Conservation (phyloP, 1,140 invertebrate species). For the Copidosoma floridanum region DNA sequence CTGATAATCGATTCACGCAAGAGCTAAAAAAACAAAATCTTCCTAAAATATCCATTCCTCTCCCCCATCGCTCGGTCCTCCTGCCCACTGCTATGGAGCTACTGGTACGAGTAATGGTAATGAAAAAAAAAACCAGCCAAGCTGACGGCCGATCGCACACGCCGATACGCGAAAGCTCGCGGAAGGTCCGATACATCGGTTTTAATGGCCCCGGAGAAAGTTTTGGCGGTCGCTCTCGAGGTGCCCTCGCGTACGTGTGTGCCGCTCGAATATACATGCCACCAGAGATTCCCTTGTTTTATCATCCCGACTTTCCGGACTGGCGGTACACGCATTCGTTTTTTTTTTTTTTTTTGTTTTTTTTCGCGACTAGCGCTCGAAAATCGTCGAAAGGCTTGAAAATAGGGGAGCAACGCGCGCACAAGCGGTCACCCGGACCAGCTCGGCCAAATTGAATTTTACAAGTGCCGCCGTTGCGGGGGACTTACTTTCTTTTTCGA, state of each 20-base stretch:
- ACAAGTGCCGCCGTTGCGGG: too few relatives aligned
- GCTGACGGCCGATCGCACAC: neutral
- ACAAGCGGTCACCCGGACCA: too few relatives aligned
- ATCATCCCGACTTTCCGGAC: neutral
- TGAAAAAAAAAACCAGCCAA: neutral
- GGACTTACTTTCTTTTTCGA: too few relatives aligned
- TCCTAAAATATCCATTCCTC: too few relatives aligned
- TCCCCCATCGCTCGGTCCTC: too few relatives aligned
- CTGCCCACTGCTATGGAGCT: neutral
- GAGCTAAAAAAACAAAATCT: too few relatives aligned
- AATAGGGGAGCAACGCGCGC: too few relatives aligned
- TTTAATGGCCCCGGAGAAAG: conserved; percentile 10
- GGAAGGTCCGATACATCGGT: neutral
- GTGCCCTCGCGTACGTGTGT: neutral
- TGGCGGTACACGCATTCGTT: neutral
- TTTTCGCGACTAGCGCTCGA: too few relatives aligned
- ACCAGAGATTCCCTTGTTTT: too few relatives aligned
- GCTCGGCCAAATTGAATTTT: too few relatives aligned
- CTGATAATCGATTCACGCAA: neutral
- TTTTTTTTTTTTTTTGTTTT: too few relatives aligned
- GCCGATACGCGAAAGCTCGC: conserved; percentile 4
- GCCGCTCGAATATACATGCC: neutral
- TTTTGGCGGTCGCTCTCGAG: neutral
- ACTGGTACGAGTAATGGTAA: neutral
- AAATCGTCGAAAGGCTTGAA: too few relatives aligned